Evolutionary conservation across 2,888 invertebrate genomes (phyloP), one percentile per base, ranked within the genome.

Genomic region (Doris montereyensis): DNA sequence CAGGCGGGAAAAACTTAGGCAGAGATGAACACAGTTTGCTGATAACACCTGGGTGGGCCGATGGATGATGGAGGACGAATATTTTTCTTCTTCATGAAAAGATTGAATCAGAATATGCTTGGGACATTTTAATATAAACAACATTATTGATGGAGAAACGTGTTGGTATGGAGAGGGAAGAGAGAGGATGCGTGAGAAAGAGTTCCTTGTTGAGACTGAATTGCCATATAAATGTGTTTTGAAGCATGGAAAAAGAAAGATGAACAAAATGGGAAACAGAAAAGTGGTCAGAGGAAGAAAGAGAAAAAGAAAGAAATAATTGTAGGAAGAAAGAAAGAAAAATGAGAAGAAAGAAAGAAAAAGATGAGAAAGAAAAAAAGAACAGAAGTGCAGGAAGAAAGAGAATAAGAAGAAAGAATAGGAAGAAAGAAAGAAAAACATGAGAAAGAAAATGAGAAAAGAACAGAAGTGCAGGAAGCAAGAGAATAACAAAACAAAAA

Each of bases 1-100:
- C 98, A 76, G 95, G 94, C 35, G 98, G 94, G 89, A 99, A 99
- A 58, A 97, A 96, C 90, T 97, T 98, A 92, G 99, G 99, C 74
- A 99, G 93, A 5, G 97, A 95, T 83, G 97, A 96, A 0, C 99
- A 98, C 92, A 99, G 97, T 90, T 97, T n/a, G n/a, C n/a, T n/a
- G 17, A 99, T 99, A 73, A 99, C 96, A 82, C 95, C 94, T 0
- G 98, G 98, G 0, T 98, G 96, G 0, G 97, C 97, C 1, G 96
- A 95, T 34, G 98, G 93, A n/a, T n/a, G n/a, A n/a, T n/a, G n/a
- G n/a, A n/a, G n/a, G n/a, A n/a, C n/a, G n/a, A n/a, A n/a, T n/a
- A n/a, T n/a, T n/a, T n/a, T n/a, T n/a, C n/a, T n/a, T n/a, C n/a
- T n/a, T n/a, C n/a, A n/a, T n/a, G n/a, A n/a, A n/a, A n/a, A n/a